A percentile compares a stretch with the other conserved stretches of the same genome.
These are phyloP conservation scores for Cossypha dichroa DNA, from an alignment of 2,797 vertebrate genomes.

Conservation along the genomic window DNA sequence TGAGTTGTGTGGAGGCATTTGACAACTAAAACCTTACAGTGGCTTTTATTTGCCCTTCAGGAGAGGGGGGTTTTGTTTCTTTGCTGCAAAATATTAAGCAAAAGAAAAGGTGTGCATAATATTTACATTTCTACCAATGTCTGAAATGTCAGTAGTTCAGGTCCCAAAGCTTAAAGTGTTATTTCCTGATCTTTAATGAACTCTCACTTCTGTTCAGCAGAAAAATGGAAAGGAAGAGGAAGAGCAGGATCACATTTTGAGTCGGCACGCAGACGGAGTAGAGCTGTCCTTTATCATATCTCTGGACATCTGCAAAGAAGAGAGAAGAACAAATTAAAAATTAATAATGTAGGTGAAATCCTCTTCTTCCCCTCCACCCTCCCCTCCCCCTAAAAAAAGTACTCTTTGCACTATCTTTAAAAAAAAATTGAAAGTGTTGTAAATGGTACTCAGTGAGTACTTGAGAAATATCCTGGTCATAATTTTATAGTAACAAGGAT, in stretches of 20 bases:
- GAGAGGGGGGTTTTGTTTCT: not conserved
- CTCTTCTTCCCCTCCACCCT: accelerated
- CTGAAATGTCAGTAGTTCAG: not conserved
- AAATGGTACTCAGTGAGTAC: slow-evolving; percentile 20
- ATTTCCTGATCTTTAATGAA: slow-evolving; percentile 39
- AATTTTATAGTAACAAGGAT: not conserved
- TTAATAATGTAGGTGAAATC: slow-evolving; percentile 89
- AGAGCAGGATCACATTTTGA: slow-evolving; percentile 88
- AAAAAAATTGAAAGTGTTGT: not conserved
- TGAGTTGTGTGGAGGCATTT: not conserved
- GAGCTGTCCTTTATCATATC: slow-evolving; percentile 95
- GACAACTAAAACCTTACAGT: not conserved
- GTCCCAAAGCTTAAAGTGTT: not conserved
- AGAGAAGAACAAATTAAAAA: slow-evolving; percentile 96
- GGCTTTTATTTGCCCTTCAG: not conserved
- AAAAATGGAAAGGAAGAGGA: slow-evolving; percentile 87
- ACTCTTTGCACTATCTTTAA: not conserved
- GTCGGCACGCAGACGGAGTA: slow-evolving; percentile 86
- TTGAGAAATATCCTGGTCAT: not conserved
- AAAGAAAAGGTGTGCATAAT: not conserved
- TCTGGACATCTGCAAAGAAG: slow-evolving; percentile 95
- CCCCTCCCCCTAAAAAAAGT: not conserved
- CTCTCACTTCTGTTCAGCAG: slow-evolving; percentile 75
- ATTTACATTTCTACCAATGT: not conserved
- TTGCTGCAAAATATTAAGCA: not conserved